Evolutionary conservation across 2,888 invertebrate genomes (phyloP).

Genomic region (Allolobophora icterica): DNA sequence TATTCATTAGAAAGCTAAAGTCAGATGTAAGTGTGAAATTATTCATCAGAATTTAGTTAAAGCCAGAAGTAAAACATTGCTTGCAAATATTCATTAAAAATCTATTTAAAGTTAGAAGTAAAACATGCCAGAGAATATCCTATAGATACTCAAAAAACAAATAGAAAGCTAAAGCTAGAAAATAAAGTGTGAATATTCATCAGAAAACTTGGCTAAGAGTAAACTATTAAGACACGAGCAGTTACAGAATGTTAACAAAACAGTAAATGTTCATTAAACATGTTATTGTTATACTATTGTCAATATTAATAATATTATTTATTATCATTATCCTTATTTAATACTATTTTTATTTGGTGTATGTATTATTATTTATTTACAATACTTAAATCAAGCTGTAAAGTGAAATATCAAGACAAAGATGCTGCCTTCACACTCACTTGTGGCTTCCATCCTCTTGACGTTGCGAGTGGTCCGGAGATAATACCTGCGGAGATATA

Average conservation of each 20-base stretch:
- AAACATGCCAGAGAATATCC: too few relatives aligned
- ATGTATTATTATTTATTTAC: background rate
- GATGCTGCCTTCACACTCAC: slow-evolving; percentile 61
- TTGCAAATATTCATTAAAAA: background rate
- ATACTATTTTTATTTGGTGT: background rate
- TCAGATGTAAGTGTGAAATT: too few relatives aligned
- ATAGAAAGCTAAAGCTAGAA: too few relatives aligned
- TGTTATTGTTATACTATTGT: too few relatives aligned
- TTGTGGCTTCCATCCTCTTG: slow-evolving; percentile 70
- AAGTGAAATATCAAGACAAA: background rate
- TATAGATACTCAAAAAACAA: too few relatives aligned
- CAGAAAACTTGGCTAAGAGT: background rate
- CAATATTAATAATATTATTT: too few relatives aligned
- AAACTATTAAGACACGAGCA: too few relatives aligned
- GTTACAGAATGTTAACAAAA: too few relatives aligned
- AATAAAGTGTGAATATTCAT: background rate
- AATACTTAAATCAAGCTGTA: background rate
- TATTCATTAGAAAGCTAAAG: slow-evolving; percentile 7
- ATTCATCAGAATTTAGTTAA: too few relatives aligned
- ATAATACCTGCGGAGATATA: slow-evolving; percentile 78
- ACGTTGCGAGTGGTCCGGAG: slow-evolving; percentile 80
- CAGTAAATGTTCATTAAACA: too few relatives aligned
- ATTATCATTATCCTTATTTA: background rate
- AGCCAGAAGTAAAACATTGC: background rate
- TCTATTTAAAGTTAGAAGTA: too few relatives aligned